Percentiles rank a stretch among this genome's conserved stretches.
phyloP scores from a whole-genome alignment of 2,113 vertebrate species.

The Seriola quinqueradiata region DNA sequence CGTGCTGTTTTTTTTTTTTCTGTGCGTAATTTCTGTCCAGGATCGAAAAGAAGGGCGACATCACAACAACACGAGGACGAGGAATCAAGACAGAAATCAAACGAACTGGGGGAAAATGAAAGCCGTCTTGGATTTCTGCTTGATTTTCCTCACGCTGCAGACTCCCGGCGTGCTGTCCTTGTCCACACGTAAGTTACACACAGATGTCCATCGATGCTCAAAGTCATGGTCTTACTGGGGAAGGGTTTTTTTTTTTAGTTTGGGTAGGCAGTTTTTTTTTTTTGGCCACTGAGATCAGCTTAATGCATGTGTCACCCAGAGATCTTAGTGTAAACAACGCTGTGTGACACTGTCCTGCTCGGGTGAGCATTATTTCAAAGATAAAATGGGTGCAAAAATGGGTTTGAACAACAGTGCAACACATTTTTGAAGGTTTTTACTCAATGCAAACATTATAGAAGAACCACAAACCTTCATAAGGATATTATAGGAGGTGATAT shows the following conservation, averaged over 20 bases:
- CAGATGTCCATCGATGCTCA: conserved; percentile 67
- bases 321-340: conserved; percentile 43
- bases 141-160: conserved; percentile 78
- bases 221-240: conserved; percentile 6
- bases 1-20: conserved; percentile 39
- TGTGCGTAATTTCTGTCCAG: conserved; percentile 69
- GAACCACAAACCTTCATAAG: background rate
- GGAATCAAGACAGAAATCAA: conserved; percentile 20
- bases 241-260: background rate
- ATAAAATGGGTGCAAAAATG: background rate
- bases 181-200: conserved; percentile 85
- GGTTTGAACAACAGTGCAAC: background rate
- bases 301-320: conserved; percentile 40
- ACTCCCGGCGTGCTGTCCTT: conserved; percentile 79
- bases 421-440: background rate
- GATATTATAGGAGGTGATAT: background rate
- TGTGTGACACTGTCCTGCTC: conserved; percentile 26
- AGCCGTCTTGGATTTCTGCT: conserved; percentile 67
- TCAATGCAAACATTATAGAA: background rate
- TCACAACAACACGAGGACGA: conserved; percentile 60
- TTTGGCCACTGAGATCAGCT: background rate
- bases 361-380: background rate
- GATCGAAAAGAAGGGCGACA: conserved; percentile 57
- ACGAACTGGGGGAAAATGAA: conserved; percentile 58
- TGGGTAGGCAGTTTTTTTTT: background rate